Conservation (phyloP, 35 echinoderm and acorn worm genomes). For the Chiridota heheva region DNA sequence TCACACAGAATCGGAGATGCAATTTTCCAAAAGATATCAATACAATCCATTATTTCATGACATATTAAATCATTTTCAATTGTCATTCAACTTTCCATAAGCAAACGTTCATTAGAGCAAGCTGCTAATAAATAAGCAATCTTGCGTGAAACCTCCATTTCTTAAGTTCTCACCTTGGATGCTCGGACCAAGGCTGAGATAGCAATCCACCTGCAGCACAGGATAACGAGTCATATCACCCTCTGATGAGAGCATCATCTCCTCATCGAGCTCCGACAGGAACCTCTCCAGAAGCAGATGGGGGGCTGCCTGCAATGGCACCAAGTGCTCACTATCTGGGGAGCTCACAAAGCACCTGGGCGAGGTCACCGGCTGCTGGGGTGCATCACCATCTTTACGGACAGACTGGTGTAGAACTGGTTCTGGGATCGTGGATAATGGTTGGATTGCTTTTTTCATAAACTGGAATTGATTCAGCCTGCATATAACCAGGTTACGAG, state of each 20-base stretch:
- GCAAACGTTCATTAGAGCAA: too few species aligned
- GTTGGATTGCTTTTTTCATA: slow-evolving; percentile 3
- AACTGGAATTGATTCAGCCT: slow-evolving; percentile 18
- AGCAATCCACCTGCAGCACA: slow-evolving; percentile 77
- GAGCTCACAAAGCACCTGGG: slow-evolving; percentile 69
- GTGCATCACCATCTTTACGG: background rate
- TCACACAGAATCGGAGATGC: background rate
- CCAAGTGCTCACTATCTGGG: slow-evolving; percentile 82
- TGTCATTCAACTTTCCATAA: background rate
- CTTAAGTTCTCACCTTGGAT: slow-evolving; percentile 68
- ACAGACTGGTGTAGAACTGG: background rate
- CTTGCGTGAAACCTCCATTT: too few species aligned
- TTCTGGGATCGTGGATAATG: background rate
- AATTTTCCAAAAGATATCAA: background rate
- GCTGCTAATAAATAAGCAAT: background rate
- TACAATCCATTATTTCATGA: background rate
- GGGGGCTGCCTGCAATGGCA: slow-evolving; percentile 58
- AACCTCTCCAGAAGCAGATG: slow-evolving; percentile 91
- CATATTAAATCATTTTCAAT: background rate
- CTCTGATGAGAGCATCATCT: slow-evolving; percentile 34
- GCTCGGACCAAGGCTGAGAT: slow-evolving; percentile 68
- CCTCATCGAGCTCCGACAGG: slow-evolving; percentile 43
- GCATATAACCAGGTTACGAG: slow-evolving; percentile 11
- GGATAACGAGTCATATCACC: slow-evolving; percentile 65
- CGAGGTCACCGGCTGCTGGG: background rate